phyloP scores from a whole-genome alignment of 2,113 vertebrate genomes.

The Lycaon pictus region DNA sequence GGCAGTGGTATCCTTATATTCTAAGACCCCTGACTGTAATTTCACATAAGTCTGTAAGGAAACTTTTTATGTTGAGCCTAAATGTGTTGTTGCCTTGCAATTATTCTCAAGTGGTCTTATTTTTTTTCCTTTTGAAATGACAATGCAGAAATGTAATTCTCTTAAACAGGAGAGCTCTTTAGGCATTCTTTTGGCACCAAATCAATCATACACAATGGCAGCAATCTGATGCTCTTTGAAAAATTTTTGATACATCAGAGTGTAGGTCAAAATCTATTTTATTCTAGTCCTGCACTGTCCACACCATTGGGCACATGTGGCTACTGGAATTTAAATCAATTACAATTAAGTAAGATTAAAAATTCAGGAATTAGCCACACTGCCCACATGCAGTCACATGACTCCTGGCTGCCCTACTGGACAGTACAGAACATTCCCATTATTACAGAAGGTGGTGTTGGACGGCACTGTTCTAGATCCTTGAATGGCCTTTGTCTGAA shows the following conservation, averaged over 20 bases:
- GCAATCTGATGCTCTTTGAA: background rate
- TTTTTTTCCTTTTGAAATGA: background rate
- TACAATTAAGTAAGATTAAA: constrained; percentile 2
- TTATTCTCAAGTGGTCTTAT: background rate
- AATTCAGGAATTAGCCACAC: background rate
- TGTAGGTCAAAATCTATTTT: constrained; percentile 51
- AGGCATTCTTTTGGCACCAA: background rate
- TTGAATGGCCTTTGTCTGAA: constrained; percentile 56
- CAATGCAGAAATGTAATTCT: background rate
- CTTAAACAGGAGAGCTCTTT: background rate
- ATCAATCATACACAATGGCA: background rate
- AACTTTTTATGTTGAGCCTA: background rate
- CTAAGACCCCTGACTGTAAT: background rate
- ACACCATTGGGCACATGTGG: background rate
- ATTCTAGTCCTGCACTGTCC: background rate
- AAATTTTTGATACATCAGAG: constrained; percentile 5
- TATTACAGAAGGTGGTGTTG: background rate
- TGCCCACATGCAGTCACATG: background rate
- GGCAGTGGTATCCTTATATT: background rate
- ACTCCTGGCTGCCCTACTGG: background rate
- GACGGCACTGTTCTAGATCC: background rate
- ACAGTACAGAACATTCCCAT: accelerated
- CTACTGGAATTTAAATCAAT: background rate
- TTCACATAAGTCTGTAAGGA: background rate
- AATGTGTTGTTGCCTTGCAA: background rate